A percentile compares a stretch with the other conserved stretches of the same genome.
phyloP scores from a whole-genome alignment of 2,888 invertebrate genomes.

The Teleiodes luculella region DNA sequence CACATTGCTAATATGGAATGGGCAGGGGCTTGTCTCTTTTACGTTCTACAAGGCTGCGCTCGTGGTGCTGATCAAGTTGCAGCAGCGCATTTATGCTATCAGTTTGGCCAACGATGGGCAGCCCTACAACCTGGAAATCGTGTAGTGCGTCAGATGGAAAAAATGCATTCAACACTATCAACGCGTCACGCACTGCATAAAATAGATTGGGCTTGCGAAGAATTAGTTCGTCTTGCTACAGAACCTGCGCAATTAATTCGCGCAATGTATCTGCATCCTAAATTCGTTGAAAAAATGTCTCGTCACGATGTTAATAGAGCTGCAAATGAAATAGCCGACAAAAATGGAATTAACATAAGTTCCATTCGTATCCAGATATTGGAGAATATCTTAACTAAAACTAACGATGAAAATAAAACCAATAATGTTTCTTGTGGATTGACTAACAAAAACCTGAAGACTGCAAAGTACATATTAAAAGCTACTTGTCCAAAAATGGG shows the following conservation, averaged over 20 bases:
- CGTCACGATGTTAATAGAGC: conserved; percentile 67
- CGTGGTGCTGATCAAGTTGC: conserved; percentile 75
- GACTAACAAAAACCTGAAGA: conserved; percentile 58
- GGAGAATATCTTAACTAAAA: conserved; percentile 64
- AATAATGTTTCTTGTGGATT: conserved; percentile 46
- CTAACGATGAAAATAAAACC: conserved; percentile 41
- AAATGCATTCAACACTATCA: conserved; percentile 63
- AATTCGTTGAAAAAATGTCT: conserved; percentile 61
- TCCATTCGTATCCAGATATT: conserved; percentile 69
- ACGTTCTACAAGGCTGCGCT: conserved; percentile 71
- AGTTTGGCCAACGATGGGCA: conserved; percentile 74
- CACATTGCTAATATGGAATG: conserved; percentile 76
- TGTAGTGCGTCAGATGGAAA: conserved; percentile 72
- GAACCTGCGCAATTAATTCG: conserved; percentile 71
- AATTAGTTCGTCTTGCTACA: conserved; percentile 60
- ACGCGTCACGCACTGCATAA: conserved; percentile 69
- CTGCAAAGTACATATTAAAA: conserved; percentile 70
- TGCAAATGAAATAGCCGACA: conserved; percentile 73
- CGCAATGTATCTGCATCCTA: conserved; percentile 64
- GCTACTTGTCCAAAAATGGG: conserved; percentile 75
- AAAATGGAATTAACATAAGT: conserved; percentile 68
- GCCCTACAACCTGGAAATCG: conserved; percentile 68
- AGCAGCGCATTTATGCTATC: conserved; percentile 70
- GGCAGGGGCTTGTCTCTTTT: conserved; percentile 74
- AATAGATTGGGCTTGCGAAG: conserved; percentile 70